A percentile compares a stretch with the other conserved stretches of the same genome.
phyloP scores from a whole-genome alignment of 2,888 invertebrate genomes.

The Clusia tigrina region DNA sequence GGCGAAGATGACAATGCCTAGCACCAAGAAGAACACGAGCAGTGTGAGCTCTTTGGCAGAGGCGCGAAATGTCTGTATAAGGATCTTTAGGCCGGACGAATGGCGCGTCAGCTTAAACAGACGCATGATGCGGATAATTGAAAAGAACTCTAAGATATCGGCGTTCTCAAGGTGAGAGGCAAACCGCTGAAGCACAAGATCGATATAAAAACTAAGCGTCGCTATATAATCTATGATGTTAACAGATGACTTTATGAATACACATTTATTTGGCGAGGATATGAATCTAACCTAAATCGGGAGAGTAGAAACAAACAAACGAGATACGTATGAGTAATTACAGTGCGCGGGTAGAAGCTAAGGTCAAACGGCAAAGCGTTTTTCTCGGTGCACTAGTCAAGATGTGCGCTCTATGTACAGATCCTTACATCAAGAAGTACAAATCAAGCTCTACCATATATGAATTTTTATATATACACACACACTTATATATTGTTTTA shows the following conservation, averaged over 20 bases:
- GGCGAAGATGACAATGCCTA: slow-evolving; percentile 98
- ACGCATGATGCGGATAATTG: slow-evolving; percentile 96
- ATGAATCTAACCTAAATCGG: slow-evolving; percentile 77
- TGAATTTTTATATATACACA: too few relatives aligned
- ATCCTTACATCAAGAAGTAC: too few relatives aligned
- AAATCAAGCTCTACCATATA: too few relatives aligned
- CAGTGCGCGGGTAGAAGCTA: background rate
- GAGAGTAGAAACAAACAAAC: slow-evolving; percentile 23
- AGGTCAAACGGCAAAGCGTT: too few relatives aligned
- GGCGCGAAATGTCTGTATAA: slow-evolving; percentile 97
- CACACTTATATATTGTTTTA: too few relatives aligned
- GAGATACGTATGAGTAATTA: slow-evolving; percentile 28
- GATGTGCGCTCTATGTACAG: too few relatives aligned
- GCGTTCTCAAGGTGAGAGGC: slow-evolving; percentile 92
- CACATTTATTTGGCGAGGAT: slow-evolving; percentile 91
- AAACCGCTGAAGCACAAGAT: slow-evolving; percentile 87
- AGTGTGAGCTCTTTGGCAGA: slow-evolving; percentile 96
- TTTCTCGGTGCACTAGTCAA: background rate
- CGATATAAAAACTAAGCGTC: slow-evolving; percentile 97
- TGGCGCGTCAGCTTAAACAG: slow-evolving; percentile 96
- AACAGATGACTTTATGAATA: slow-evolving; percentile 94
- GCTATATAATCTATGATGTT: slow-evolving; percentile 99
- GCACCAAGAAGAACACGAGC: slow-evolving; percentile 95
- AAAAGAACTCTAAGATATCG: slow-evolving; percentile 96
- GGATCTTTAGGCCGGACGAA: slow-evolving; percentile 96